phyloP scores from a whole-genome alignment of 2,113 vertebrate species.

The Raphicerus campestris region DNA sequence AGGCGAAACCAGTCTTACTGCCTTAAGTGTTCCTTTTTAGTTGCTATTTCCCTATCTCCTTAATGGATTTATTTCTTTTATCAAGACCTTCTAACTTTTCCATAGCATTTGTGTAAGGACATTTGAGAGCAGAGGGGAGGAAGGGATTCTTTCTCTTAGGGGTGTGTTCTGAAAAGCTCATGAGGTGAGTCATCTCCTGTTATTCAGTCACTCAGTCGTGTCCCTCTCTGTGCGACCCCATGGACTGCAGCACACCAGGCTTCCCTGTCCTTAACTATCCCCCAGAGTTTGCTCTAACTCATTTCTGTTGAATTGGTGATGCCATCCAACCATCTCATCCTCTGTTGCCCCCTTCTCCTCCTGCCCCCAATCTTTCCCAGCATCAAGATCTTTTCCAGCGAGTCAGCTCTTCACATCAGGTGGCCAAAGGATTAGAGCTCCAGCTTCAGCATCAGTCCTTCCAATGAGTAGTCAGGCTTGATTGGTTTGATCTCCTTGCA shows the following conservation, averaged over 20 bases:
- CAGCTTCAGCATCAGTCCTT: not conserved
- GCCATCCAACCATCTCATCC: not conserved
- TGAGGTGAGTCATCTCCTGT: not conserved
- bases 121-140: rapidly evolving
- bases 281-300: not conserved
- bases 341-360: not conserved
- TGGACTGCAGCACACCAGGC: not conserved
- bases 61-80: not conserved
- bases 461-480: not conserved
- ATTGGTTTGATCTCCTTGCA: not conserved
- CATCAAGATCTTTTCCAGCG: not conserved
- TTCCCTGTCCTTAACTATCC: not conserved
- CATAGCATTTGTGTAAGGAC: not conserved
- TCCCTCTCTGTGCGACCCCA: not conserved
- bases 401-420: not conserved
- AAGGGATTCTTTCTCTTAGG: not conserved
- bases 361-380: not conserved
- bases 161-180: not conserved
- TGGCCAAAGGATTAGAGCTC: not conserved
- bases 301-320: not conserved
- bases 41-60: not conserved
- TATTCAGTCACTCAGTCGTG: not conserved
- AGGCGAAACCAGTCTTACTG: not conserved
- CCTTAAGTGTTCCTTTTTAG: not conserved
- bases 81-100: not conserved